These are phyloP conservation scores for Pelusios castaneus DNA, from an alignment of 2,113 vertebrate genomes.

Conservation along the genomic window DNA sequence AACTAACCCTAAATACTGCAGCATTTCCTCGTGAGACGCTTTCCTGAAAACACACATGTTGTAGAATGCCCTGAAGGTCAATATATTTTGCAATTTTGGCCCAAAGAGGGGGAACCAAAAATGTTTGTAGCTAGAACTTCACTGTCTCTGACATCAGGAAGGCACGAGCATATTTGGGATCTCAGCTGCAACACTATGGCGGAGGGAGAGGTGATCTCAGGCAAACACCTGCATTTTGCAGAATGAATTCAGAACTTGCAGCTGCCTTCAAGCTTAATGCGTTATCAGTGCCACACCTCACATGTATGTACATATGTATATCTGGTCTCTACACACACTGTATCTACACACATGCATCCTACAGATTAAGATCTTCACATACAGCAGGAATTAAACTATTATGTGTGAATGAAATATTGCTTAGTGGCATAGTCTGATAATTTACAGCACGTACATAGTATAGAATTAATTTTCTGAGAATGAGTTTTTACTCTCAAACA, in stretches of 20 bases:
- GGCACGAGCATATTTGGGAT: background rate
- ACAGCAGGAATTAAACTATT: background rate
- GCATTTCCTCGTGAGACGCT: background rate
- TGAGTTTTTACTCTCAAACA: background rate
- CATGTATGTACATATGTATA: fast-evolving
- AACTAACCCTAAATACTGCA: background rate
- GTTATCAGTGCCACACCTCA: background rate
- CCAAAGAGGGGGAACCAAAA: background rate
- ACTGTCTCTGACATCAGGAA: background rate
- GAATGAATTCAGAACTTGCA: fast-evolving
- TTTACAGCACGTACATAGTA: background rate
- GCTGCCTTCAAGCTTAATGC: background rate
- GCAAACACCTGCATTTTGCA: background rate
- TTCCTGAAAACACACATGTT: background rate
- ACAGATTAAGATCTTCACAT: background rate
- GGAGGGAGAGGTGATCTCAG: background rate
- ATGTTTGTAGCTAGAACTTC: background rate
- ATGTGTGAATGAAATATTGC: background rate
- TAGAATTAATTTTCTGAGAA: background rate
- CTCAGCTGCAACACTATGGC: background rate
- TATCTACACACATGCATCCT: fast-evolving
- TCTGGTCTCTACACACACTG: background rate
- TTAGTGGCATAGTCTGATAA: background rate
- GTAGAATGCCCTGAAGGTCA: background rate
- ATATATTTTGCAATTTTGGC: background rate